Evolutionary conservation across 1,140 invertebrate genomes (phyloP).

Genomic region (Drosophila sp.): DNA sequence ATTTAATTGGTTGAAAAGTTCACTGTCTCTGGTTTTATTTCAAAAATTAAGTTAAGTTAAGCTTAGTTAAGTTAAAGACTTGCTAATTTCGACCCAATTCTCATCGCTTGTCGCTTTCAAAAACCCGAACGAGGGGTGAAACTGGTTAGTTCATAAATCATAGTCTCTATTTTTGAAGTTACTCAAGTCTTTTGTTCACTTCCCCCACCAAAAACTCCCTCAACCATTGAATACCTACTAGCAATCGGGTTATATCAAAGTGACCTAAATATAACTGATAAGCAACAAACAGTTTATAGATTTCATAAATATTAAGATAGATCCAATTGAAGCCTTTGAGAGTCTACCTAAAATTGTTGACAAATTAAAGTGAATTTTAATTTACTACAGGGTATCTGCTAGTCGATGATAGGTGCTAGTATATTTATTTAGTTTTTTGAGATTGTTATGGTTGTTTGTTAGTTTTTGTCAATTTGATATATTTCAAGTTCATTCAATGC

Average conservation of each 20-base stretch:
- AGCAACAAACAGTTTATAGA: no score
- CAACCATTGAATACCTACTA: neutral
- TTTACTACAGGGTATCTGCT: neutral
- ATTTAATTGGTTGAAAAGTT: neutral
- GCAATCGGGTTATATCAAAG: neutral
- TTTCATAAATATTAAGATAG: no score
- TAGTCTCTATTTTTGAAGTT: slow-evolving; percentile 48
- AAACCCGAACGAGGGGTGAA: neutral
- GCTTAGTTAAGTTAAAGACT: slow-evolving; percentile 54
- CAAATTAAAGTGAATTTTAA: no score
- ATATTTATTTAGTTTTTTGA: neutral
- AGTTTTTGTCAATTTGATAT: slow-evolving; percentile 33
- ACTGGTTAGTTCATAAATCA: slow-evolving; percentile 63
- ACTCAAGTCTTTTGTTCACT: slow-evolving; percentile 53
- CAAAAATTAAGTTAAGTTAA: slow-evolving; percentile 47
- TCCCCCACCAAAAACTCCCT: slow-evolving; percentile 21
- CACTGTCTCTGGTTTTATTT: slow-evolving; percentile 7
- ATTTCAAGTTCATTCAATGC: slow-evolving; percentile 57
- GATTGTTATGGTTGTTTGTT: neutral
- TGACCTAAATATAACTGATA: no score
- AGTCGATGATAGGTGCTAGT: neutral
- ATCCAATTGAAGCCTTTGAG: no score
- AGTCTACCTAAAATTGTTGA: no score
- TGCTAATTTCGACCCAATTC: slow-evolving; percentile 76
- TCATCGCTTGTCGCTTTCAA: slow-evolving; percentile 45